These are phyloP conservation scores for Gallinago undulata DNA, from an alignment of 2,113 vertebrate species.

Conservation along the genomic window DNA sequence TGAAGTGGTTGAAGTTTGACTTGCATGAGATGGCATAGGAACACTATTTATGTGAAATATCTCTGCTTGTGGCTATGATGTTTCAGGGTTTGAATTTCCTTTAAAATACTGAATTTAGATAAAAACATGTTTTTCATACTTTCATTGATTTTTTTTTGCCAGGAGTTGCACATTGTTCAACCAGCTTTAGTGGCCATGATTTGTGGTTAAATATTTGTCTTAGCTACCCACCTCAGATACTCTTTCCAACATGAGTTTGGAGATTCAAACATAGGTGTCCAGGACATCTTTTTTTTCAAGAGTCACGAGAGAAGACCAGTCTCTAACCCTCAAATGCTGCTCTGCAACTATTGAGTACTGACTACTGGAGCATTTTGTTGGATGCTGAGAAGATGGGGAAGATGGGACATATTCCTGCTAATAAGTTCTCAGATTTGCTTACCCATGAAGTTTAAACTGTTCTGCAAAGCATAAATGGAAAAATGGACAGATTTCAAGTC, in stretches of 20 bases:
- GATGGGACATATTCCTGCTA: background rate
- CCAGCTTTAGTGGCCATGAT: background rate
- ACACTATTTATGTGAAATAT: background rate
- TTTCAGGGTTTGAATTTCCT: background rate
- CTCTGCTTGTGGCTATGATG: background rate
- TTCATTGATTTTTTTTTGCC: background rate
- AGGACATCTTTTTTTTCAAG: background rate
- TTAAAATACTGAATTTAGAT: background rate
- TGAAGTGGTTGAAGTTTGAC: background rate
- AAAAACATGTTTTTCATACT: rapidly evolving
- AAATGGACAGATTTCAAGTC: background rate
- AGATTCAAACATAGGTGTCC: background rate
- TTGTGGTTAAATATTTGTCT: background rate
- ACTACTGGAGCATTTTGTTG: background rate
- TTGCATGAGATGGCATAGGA: background rate
- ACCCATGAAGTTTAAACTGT: background rate
- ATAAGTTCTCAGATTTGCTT: background rate
- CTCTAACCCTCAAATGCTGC: background rate
- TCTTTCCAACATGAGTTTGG: rapidly evolving
- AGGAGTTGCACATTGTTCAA: background rate
- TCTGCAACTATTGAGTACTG: background rate
- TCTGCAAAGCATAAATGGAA: background rate
- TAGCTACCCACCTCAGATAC: background rate
- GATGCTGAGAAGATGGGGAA: background rate
- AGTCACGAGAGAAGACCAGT: background rate